Base-by-base conservation (phyloP, 2,888 invertebrate species). In the Resseliella maxima region DNA sequence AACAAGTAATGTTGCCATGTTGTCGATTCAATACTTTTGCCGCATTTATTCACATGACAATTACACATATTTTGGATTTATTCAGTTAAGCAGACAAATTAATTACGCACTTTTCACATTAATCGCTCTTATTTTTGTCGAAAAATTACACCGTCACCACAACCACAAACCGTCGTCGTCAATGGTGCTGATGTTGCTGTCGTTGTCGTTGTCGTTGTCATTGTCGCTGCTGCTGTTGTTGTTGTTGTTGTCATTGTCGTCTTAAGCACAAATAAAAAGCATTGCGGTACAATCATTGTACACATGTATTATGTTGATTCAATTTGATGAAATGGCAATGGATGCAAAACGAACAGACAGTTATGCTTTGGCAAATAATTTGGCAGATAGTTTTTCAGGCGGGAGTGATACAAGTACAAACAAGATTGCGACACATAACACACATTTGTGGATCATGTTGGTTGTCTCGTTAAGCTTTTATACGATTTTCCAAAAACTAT, bases 1-100 rank as follows among this genome's bases (percentile, higher is more conserved):
- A n/a, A n/a, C n/a, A n/a, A n/a, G 72, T 0, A 15, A 72, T 15
- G 27, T 72, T 72, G 31, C 72, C 10, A 15, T 72, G 5, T 8
- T 72, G 72, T 24, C 24, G 72, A 31, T 31, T 72, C 72, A 72
- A 72, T 31, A 15, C 31, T 35, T 27, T 35, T 72, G 31, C 72
- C 59, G 35, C 31, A 31, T 72, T 31, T 72, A n/a, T 24, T 31
- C 72, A 72, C 59, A 72, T 72, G 72, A 72, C 72, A 72, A 72
- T 31, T 35, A 72, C 72, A 72, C 72, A 72, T 72, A 72, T 72
- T 72, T 31, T 35, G 72, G 72, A 72, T 72, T 72, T 72, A 72
- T 72, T 72, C 72, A 72, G 72, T 72, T 72, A 72, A 72, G 72
- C 72, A 72, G 72, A 72, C 72, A 72, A 72, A 72, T 72, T 72